Percentiles rank a stretch among this genome's conserved stretches.
These are phyloP conservation scores for Falco naumanni DNA, from an alignment of 2,797 vertebrate genomes.

Conservation along the genomic window DNA sequence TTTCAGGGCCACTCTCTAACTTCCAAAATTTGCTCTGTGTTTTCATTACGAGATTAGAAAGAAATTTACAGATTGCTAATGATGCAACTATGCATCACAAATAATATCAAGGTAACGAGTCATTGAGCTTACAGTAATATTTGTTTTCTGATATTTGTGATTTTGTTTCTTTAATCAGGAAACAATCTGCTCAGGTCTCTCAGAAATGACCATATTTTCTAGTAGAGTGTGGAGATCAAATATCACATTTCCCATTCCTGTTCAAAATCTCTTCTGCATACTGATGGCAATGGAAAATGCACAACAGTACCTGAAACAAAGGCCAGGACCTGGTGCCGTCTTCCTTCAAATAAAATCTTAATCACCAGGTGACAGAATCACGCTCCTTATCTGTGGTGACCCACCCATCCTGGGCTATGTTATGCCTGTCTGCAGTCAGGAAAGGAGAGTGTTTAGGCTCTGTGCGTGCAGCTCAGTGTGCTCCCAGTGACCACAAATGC, in stretches of 20 bases:
- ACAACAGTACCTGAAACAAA: neutral
- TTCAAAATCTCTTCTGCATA: neutral
- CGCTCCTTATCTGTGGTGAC: neutral
- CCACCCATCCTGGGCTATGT: neutral
- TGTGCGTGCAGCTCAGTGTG: fast-evolving
- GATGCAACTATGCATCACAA: neutral
- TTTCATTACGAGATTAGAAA: neutral
- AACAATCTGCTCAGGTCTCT: neutral
- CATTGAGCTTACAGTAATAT: neutral
- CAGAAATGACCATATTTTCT: neutral
- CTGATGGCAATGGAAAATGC: neutral
- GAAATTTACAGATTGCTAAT: neutral
- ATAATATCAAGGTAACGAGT: neutral
- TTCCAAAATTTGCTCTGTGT: neutral
- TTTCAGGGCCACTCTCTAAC: neutral
- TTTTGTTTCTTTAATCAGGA: neutral
- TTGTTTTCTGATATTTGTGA: neutral
- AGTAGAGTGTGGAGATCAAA: neutral
- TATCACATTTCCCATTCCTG: neutral
- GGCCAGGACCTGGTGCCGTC: neutral
- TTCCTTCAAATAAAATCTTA: neutral
- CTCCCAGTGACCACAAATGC: neutral
- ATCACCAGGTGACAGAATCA: neutral
- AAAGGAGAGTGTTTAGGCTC: neutral
- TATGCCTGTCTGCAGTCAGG: neutral